A percentile compares a stretch with the other conserved stretches of the same genome.
Conservation (phyloP, 2,113 vertebrate genomes). For the Chaenocephalus aceratus region DNA sequence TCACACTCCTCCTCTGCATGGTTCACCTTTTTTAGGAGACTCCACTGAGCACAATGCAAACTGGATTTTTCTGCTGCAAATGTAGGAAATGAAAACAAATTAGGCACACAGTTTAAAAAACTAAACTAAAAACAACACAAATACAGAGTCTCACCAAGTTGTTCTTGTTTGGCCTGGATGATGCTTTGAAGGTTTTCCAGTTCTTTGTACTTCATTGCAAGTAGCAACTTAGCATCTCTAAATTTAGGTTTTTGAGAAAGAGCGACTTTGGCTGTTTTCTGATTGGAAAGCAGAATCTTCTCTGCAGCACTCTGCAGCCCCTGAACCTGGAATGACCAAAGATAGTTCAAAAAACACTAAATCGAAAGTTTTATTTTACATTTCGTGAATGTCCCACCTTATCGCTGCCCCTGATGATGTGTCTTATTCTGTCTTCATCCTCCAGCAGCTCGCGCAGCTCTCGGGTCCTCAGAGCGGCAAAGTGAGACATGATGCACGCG, state of each 20-base stretch:
- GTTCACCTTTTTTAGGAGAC: constrained; percentile 48
- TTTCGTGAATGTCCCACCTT: constrained; percentile 50
- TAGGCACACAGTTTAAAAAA: not conserved
- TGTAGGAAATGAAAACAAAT: not conserved
- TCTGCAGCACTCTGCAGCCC: constrained; percentile 41
- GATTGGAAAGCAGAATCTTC: constrained; percentile 55
- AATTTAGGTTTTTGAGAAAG: constrained; percentile 60
- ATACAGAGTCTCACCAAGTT: constrained; percentile 47
- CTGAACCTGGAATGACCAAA: constrained; percentile 55
- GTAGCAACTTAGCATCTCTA: constrained; percentile 54
- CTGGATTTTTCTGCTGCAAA: constrained; percentile 44
- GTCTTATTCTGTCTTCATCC: constrained; percentile 62
- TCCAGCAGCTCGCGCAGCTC: constrained; percentile 69
- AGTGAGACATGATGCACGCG: constrained; percentile 35
- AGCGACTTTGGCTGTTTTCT: constrained; percentile 57
- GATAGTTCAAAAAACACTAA: not conserved
- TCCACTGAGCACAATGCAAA: constrained; percentile 22
- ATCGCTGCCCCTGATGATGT: constrained; percentile 45
- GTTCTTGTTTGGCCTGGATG: constrained; percentile 62
- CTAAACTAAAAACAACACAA: not conserved
- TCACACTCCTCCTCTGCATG: constrained; percentile 56
- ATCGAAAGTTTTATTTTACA: no score
- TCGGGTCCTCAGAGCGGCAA: constrained; percentile 49
- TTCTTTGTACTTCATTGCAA: constrained; percentile 65
- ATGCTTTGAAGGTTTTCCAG: constrained; percentile 50